These are phyloP conservation scores for Herpailurus yagouaroundi DNA, from an alignment of 2,113 vertebrate genomes.

Conservation along the genomic window DNA sequence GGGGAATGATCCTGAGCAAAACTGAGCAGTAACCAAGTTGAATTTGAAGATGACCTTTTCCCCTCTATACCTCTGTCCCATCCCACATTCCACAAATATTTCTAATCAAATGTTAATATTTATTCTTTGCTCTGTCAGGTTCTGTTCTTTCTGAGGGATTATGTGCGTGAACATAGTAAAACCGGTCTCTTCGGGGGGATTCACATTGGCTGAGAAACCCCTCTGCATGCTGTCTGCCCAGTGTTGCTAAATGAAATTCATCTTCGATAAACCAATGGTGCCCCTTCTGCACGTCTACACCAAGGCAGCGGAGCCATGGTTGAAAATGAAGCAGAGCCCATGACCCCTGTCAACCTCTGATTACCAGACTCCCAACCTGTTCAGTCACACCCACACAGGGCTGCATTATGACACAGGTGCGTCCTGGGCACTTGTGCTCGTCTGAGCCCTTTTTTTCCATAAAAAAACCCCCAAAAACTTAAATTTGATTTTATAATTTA, in stretches of 20 bases:
- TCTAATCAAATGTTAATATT: not conserved
- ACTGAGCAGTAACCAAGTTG: not conserved
- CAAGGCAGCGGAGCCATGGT: not conserved
- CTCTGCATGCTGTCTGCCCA: not conserved
- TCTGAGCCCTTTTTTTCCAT: not conserved
- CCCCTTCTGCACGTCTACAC: not conserved
- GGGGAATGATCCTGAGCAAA: not conserved
- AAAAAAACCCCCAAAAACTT: not conserved
- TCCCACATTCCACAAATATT: not conserved
- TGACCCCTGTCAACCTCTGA: fast-evolving
- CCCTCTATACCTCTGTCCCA: too few species aligned
- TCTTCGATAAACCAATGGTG: too few species aligned
- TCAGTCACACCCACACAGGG: too few species aligned
- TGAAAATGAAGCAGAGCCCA: not conserved
- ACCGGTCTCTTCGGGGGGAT: too few species aligned
- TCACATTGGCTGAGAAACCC: not conserved
- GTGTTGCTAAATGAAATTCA: not conserved
- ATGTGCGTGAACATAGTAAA: not conserved
- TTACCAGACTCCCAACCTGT: fast-evolving
- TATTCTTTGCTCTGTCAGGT: not conserved
- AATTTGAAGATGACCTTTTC: not conserved
- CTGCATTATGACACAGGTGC: too few species aligned
- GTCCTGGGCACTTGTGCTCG: not conserved
- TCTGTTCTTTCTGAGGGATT: not conserved
- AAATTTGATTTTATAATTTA: not conserved